A percentile compares a stretch with the other conserved stretches of the same genome.
Evolutionary conservation across 2,113 vertebrate genomes (phyloP).

Genomic region (Maccullochella peelii): DNA sequence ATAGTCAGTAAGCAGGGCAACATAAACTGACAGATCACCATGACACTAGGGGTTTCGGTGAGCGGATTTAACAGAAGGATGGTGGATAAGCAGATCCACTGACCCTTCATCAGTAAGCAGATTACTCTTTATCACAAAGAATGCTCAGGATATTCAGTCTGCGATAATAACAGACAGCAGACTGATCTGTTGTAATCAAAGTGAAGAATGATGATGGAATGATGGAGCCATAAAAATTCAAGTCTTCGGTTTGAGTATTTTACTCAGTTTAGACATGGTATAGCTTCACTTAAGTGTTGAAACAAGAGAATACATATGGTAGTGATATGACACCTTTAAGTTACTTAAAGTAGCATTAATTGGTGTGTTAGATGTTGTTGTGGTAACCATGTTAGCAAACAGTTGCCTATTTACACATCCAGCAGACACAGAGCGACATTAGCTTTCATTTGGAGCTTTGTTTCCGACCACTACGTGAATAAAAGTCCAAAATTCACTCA

Average conservation of each 20-base stretch:
- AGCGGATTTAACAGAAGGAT: conserved; percentile 75
- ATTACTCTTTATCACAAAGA: conserved; percentile 77
- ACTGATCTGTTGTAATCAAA: conserved; percentile 59
- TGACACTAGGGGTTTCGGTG: conserved; percentile 64
- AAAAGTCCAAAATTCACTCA: not conserved
- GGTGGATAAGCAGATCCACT: conserved; percentile 69
- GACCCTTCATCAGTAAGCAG: conserved; percentile 75
- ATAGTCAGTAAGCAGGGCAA: too few relatives aligned
- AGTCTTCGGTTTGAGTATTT: too few relatives aligned
- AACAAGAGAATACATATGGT: not conserved
- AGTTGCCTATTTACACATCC: too few relatives aligned
- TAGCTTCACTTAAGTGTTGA: not conserved
- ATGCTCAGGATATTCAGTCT: conserved; percentile 55
- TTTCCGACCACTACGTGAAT: too few relatives aligned
- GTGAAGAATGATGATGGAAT: conserved; percentile 19
- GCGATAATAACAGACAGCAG: conserved; percentile 33
- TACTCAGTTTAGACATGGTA: not conserved
- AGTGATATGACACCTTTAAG: not conserved
- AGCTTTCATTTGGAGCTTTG: not conserved
- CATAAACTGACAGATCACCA: conserved; percentile 18
- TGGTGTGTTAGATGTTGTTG: too few relatives aligned
- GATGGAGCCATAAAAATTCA: not conserved
- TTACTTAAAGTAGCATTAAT: not conserved
- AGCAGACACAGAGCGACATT: not conserved
- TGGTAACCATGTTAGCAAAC: too few relatives aligned